Base-by-base conservation (phyloP, 2,113 vertebrate genomes). In the Recurvirostra avosetta region DNA sequence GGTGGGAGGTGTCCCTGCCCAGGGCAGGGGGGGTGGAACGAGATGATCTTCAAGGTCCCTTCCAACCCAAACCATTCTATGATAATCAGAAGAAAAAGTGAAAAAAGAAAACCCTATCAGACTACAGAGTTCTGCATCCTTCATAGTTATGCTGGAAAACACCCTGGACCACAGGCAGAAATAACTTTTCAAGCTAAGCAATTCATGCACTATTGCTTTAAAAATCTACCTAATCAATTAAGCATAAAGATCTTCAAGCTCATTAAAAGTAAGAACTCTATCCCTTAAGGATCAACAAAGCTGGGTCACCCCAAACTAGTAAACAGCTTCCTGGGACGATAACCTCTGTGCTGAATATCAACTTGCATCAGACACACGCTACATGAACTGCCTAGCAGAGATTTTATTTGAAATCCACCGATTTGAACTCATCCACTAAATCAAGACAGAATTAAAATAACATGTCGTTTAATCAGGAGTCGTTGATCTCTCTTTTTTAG, bases 391-490 rank as follows among this genome's bases (percentile, higher is more conserved):
- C 9, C 8, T 13, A 78, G 65, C 61, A 82, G 70, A 94, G 77
- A 79, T 76, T 86, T 90, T 62, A 34, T 53, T 56, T 19, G 8
- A 86, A 95, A 96, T 90, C 88, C 77, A 85, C 58, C 0, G 2
- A 85, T 78, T 82, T 91, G 38, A 82, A 86, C 78, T 91, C 40
- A 82, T 45, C 68, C 9, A 26, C 53, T 95, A 90, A 96, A 49
- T 52, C 49, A 85, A 93, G 82, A 77, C 41, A 93, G 86, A 96
- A 96, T 90, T 94, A 94, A 95, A 95, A 86, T 58, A 90, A 56
- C 71, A 79, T 34, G 66, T 50, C 4, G 2, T 88, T 94, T 92
- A 96, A 94, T 93, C 82, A 80, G 70, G 90, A 92, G 71, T 80
- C 91, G 83, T 67, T 96, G 70, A 93, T 88, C 63, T 95, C 82